These are phyloP conservation scores for Enteromius mattozi DNA, from an alignment of 2,797 vertebrate genomes.

Conservation along the genomic window DNA sequence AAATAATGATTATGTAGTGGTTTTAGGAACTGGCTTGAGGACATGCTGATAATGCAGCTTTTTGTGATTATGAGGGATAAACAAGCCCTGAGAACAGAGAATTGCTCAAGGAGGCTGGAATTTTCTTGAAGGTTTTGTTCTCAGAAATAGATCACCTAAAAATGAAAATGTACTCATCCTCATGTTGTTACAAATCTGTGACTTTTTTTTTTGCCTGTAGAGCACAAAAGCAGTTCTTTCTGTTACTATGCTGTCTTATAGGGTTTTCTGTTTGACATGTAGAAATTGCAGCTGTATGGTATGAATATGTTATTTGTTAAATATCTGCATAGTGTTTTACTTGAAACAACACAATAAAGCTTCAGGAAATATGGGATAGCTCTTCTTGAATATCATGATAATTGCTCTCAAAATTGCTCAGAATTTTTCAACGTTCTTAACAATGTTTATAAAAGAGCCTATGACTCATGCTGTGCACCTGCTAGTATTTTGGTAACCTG, in stretches of 20 bases:
- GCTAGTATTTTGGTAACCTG: constrained; percentile 44
- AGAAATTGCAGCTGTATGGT: constrained; percentile 6
- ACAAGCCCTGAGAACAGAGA: constrained; percentile 8
- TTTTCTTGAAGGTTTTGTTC: constrained; percentile 23
- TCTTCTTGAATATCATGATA: constrained; percentile 27
- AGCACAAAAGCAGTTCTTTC: neutral
- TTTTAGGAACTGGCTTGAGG: constrained; percentile 36
- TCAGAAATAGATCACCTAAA: neutral
- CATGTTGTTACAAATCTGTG: neutral
- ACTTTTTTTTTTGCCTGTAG: neutral
- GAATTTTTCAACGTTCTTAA: constrained; percentile 9
- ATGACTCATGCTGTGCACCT: constrained; percentile 39
- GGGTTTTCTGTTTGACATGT: constrained; percentile 1
- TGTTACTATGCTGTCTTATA: constrained; percentile 16
- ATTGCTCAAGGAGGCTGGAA: constrained; percentile 23
- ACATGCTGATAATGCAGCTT: constrained; percentile 26
- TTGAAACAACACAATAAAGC: constrained; percentile 13
- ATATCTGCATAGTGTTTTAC: constrained; percentile 6
- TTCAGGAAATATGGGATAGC: neutral
- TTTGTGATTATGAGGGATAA: constrained; percentile 46
- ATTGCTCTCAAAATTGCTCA: constrained; percentile 18
- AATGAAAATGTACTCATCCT: neutral
- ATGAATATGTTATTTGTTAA: constrained; percentile 1
- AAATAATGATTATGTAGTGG: constrained; percentile 55
- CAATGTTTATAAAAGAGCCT: constrained; percentile 28